Evolutionary conservation across 2,888 invertebrate species (phyloP), one percentile per base, ranked within the genome.

Genomic region (Asteroscopus sphinx): DNA sequence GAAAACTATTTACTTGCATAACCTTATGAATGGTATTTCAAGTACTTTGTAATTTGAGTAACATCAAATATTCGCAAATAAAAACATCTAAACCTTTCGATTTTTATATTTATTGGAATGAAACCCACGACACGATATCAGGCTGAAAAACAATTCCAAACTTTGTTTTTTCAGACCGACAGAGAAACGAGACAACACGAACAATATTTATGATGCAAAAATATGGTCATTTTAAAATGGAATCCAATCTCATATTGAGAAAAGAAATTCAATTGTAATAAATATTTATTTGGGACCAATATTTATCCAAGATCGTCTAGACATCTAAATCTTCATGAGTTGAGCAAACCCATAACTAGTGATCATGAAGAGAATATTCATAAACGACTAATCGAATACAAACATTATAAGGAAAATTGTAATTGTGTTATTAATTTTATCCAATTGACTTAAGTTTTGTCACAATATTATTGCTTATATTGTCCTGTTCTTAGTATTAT

Each of bases 271-370:
- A 37, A 1, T 11, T n/a, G 6, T 15, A 28, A 41, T 15, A 12
- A 11, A 25, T 53, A 39, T 66, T 52, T 41, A 16, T 39, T 49
- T 28, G 39, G 7, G 8, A 0, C 16, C 30, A 51, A 49, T 44
- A 54, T 69, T 51, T 32, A 55, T 28, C 21, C 12, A 35, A 15
- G 25, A 33, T 30, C 16, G 39, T 63, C 42, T 51, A 54, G 48
- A 39, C 17, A 1, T 0, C 12, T 12, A 12, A 8, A 42, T 62
- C 39, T 51, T 51, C 3, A 21, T 5, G 21, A 46, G 17, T 35
- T 39, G 1, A 46, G 39, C 30, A 39, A 35, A 49, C 12, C 32
- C 33, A 45, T 17, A 21, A 3, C 21, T 13, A 33, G 28, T 28
- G 28, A 47, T 33, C 21, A 15, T 15, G n/a, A 41, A 45, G 8